These are phyloP conservation scores for Xanthorhoe designata DNA, from an alignment of 2,888 invertebrate genomes.

Conservation along the genomic window DNA sequence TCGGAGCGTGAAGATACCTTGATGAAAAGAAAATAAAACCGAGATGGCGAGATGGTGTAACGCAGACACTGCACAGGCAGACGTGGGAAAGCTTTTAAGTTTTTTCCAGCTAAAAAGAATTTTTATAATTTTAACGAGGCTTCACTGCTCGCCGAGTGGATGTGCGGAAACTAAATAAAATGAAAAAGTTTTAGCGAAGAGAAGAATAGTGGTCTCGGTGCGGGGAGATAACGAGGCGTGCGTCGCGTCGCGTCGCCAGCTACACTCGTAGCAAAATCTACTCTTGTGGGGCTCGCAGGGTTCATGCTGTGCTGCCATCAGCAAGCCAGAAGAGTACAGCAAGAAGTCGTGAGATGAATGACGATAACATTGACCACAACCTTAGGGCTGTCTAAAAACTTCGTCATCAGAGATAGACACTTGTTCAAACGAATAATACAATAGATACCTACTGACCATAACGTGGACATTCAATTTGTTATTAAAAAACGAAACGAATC, in stretches of 20 bases:
- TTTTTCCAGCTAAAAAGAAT: constrained; percentile 41
- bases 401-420: too few relatives aligned
- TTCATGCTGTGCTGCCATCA: background rate
- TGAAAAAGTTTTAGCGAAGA: constrained; percentile 22
- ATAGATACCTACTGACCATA: too few relatives aligned
- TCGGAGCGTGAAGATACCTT: constrained; percentile 71
- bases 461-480: too few relatives aligned
- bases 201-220: constrained; percentile 16
- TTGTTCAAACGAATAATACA: too few relatives aligned
- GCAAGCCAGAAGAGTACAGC: too few relatives aligned
- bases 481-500: too few relatives aligned
- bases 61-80: constrained; percentile 42
- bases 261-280: background rate
- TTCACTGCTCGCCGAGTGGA: constrained; percentile 10
- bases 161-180: constrained; percentile 23
- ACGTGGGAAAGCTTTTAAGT: constrained; percentile 28
- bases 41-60: constrained; percentile 56
- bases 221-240: constrained; percentile 9
- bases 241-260: background rate
- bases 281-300: background rate
- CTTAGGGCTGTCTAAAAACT: too few relatives aligned
- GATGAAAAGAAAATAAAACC: constrained; percentile 78
- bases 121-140: constrained; percentile 51
- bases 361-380: background rate
- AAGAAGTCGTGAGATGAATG: background rate